Conservation (phyloP, 2,888 invertebrate genomes). For the Parnassius orleans region DNA sequence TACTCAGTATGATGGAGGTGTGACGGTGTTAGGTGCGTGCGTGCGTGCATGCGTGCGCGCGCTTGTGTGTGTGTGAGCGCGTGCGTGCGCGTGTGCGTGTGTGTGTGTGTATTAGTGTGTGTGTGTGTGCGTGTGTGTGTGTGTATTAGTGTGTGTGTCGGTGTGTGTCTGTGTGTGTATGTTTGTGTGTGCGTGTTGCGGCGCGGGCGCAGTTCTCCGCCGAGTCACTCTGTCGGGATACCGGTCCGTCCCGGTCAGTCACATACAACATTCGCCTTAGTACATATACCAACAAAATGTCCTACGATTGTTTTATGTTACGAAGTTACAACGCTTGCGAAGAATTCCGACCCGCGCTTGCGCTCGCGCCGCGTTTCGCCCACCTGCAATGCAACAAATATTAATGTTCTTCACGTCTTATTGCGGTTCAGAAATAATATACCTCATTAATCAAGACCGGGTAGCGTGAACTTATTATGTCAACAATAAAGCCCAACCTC, state of each 20-base stretch:
- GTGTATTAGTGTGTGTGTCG: conserved; percentile 28
- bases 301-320: conserved; percentile 40
- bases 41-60: background rate
- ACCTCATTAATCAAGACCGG: too few species aligned
- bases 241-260: conserved; percentile 55
- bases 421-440: too few species aligned
- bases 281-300: conserved; percentile 78
- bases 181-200: conserved; percentile 30
- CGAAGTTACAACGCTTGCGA: conserved; percentile 45
- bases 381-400: conserved; percentile 49
- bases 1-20: conserved; percentile 71
- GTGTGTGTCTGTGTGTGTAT: conserved; percentile 34
- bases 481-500: too few species aligned
- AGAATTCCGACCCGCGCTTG: conserved; percentile 36
- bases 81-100: background rate
- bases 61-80: background rate
- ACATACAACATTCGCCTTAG: conserved; percentile 73
- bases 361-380: conserved; percentile 54
- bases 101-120: background rate
- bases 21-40: conserved; percentile 24
- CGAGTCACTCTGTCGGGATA: conserved; percentile 39
- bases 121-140: background rate
- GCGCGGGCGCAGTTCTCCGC: conserved; percentile 48
- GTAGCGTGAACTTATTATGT: too few species aligned
- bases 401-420: background rate